Conservation (phyloP, 1,140 invertebrate genomes). For the Diachasma alloeum region DNA sequence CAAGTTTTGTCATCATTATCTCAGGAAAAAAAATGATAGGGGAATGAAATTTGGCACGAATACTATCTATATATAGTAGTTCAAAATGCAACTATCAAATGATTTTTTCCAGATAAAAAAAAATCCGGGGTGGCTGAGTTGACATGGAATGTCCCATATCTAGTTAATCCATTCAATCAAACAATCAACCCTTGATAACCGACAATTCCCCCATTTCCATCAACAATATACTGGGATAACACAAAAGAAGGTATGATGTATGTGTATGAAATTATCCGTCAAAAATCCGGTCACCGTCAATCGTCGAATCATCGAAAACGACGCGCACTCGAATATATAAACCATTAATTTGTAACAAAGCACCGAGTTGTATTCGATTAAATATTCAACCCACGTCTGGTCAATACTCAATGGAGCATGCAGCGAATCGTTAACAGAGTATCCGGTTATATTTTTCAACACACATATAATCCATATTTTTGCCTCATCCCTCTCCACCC, state of each 20-base stretch:
- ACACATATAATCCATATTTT: neutral
- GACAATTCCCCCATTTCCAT: neutral
- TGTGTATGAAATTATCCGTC: neutral
- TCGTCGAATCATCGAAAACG: neutral
- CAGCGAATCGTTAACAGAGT: constrained; percentile 27
- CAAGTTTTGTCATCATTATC: too few relatives aligned
- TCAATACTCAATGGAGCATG: constrained; percentile 20
- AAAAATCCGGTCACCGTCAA: neutral
- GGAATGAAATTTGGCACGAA: too few relatives aligned
- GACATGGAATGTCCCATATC: too few relatives aligned
- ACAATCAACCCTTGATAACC: neutral
- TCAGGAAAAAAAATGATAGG: too few relatives aligned
- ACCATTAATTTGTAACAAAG: constrained; percentile 22
- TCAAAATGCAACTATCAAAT: too few relatives aligned
- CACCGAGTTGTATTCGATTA: constrained; percentile 2
- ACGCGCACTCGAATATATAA: neutral
- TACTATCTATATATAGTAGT: too few relatives aligned
- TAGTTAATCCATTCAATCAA: neutral
- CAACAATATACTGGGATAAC: neutral
- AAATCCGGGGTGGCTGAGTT: too few relatives aligned
- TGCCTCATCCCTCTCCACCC: neutral
- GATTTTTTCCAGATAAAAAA: too few relatives aligned
- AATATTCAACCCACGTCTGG: constrained; percentile 17
- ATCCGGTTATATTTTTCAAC: constrained; percentile 22
- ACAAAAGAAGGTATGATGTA: neutral